phyloP scores from a whole-genome alignment of 2,797 vertebrate genomes.

The Sylvilagus floridanus region DNA sequence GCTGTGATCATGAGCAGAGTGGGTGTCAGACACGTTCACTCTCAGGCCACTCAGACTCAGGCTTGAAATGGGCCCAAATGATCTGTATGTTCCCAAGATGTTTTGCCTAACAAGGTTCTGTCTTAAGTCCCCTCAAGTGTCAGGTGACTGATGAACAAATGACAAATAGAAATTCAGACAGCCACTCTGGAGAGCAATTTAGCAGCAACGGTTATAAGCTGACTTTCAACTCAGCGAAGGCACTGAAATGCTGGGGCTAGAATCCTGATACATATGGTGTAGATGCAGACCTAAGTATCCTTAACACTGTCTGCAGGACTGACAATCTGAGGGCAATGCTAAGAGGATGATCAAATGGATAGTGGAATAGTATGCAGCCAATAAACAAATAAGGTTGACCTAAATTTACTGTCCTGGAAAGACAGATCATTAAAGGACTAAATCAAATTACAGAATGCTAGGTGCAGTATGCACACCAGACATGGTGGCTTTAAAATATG shows the following conservation, averaged over 20 bases:
- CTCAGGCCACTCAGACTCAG: background rate
- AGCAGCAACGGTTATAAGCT: background rate
- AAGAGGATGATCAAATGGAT: background rate
- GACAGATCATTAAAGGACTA: background rate
- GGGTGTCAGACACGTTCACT: background rate
- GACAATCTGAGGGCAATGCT: background rate
- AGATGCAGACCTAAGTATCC: background rate
- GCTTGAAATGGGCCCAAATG: slow-evolving; percentile 1
- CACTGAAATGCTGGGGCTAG: background rate
- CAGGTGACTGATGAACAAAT: background rate
- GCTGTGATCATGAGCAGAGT: background rate
- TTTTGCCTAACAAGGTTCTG: slow-evolving; percentile 19
- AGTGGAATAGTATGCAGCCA: background rate
- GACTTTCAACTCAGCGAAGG: background rate
- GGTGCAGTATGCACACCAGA: background rate
- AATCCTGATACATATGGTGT: background rate
- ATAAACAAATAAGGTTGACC: background rate
- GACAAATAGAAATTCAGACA: background rate
- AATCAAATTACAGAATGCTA: background rate
- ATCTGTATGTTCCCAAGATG: background rate
- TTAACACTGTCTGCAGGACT: background rate
- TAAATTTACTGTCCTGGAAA: background rate
- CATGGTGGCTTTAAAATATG: background rate
- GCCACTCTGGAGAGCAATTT: background rate
- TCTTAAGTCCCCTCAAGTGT: background rate